phyloP scores from a whole-genome alignment of 2,888 invertebrate genomes.

The Melinopterus prodromus region DNA sequence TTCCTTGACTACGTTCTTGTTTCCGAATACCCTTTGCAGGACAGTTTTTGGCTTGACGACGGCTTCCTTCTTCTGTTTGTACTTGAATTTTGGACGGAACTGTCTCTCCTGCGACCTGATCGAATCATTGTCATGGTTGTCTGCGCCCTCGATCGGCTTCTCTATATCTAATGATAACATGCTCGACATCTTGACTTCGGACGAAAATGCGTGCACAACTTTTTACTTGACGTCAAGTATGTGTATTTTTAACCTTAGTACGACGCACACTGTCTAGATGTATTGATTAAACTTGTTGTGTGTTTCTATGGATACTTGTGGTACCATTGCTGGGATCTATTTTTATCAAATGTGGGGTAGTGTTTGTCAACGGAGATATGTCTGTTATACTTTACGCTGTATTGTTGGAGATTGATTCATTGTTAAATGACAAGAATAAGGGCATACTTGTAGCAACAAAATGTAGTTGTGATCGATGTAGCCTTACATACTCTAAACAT shows the following conservation, averaged over 20 bases:
- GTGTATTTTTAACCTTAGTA: not conserved
- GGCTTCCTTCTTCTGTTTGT: conserved; percentile 23
- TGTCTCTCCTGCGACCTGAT: not conserved
- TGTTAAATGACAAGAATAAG: too few relatives aligned
- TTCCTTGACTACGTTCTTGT: conserved; percentile 43
- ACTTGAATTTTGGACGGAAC: conserved; percentile 21
- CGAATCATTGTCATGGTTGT: not conserved
- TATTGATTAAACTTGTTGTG: not conserved
- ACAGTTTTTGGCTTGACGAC: conserved; percentile 43
- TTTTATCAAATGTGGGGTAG: not conserved
- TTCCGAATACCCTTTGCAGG: conserved; percentile 47
- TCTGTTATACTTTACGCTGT: too few relatives aligned
- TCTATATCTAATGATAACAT: not conserved
- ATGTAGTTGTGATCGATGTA: too few relatives aligned
- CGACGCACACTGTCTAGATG: not conserved
- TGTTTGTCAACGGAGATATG: not conserved
- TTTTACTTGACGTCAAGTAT: not conserved
- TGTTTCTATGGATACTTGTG: not conserved
- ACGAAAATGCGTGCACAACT: not conserved
- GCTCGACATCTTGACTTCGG: not conserved
- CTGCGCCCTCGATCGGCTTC: not conserved
- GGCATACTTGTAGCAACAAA: too few relatives aligned
- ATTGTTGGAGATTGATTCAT: too few relatives aligned
- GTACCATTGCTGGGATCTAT: not conserved
- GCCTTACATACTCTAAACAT: too few relatives aligned